A percentile compares a stretch with the other conserved stretches of the same genome.
phyloP scores from a whole-genome alignment of 2,888 invertebrate genomes.

The Eupeodes latifasciatus region DNA sequence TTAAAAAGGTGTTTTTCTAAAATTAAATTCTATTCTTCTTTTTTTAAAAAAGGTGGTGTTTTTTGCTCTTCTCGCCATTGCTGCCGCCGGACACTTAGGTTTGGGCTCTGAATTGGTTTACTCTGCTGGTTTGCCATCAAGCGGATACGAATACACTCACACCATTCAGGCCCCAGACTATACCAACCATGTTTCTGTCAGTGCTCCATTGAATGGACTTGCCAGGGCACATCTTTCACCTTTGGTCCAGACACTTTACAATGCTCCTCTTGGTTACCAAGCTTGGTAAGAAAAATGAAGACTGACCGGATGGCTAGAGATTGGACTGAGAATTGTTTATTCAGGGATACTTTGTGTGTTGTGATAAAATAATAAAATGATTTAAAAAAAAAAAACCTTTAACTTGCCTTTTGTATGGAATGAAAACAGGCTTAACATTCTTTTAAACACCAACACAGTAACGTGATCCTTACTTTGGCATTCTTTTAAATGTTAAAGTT shows the following conservation, averaged over 20 bases:
- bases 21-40: not conserved
- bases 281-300: slow-evolving; percentile 61
- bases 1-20: not conserved
- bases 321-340: slow-evolving; percentile 42
- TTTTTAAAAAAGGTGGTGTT: slow-evolving; percentile 77
- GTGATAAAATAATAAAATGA: slow-evolving; percentile 46
- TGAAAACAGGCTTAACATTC: too few species aligned
- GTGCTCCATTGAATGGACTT: slow-evolving; percentile 80
- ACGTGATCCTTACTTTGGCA: too few species aligned
- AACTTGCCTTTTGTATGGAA: not conserved
- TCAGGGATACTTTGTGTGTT: slow-evolving; percentile 59
- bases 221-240: slow-evolving; percentile 69
- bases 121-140: slow-evolving; percentile 69
- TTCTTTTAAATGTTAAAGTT: too few species aligned
- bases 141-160: slow-evolving; percentile 78
- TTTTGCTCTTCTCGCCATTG: slow-evolving; percentile 77
- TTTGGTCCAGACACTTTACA: slow-evolving; percentile 70
- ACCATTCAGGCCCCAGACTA: slow-evolving; percentile 78
- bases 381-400: not conserved
- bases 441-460: too few species aligned
- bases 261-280: slow-evolving; percentile 70
- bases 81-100: slow-evolving; percentile 69
- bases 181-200: slow-evolving; percentile 83
- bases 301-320: slow-evolving; percentile 36
- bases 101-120: slow-evolving; percentile 72